These are phyloP conservation scores for human DNA, from an alignment of 2,113 vertebrate genomes.

Conservation along the genomic window DNA sequence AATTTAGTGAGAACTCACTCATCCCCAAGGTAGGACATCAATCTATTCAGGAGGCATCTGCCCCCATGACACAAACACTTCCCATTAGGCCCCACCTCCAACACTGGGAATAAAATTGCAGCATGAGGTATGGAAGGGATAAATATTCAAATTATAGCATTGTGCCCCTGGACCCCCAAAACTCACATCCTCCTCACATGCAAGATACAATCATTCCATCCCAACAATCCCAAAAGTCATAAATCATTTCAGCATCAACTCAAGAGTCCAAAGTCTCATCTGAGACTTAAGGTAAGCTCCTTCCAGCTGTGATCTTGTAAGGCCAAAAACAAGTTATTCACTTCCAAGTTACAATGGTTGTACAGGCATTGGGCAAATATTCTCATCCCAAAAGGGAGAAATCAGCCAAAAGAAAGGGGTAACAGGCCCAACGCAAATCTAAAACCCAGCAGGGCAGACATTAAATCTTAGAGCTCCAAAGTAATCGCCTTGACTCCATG, in stretches of 20 bases:
- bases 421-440: background rate
- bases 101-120: background rate
- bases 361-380: background rate
- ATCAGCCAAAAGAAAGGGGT: background rate
- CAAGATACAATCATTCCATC: background rate
- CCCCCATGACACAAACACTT: background rate
- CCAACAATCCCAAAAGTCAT: background rate
- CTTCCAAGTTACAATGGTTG: background rate
- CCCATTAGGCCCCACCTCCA: background rate
- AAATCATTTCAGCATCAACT: background rate
- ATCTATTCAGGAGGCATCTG: background rate
- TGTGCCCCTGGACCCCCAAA: background rate
- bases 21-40: background rate
- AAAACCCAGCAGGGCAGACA: background rate
- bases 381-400: background rate
- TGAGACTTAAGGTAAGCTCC: background rate
- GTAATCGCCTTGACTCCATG: background rate
- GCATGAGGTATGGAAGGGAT: background rate
- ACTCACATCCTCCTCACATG: background rate
- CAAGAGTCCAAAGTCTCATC: background rate
- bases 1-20: background rate
- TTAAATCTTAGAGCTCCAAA: background rate
- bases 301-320: background rate
- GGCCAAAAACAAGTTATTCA: background rate
- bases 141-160: background rate